These are phyloP conservation scores for Myodes glareolus DNA, from an alignment of 2,113 vertebrate species.

Conservation along the genomic window DNA sequence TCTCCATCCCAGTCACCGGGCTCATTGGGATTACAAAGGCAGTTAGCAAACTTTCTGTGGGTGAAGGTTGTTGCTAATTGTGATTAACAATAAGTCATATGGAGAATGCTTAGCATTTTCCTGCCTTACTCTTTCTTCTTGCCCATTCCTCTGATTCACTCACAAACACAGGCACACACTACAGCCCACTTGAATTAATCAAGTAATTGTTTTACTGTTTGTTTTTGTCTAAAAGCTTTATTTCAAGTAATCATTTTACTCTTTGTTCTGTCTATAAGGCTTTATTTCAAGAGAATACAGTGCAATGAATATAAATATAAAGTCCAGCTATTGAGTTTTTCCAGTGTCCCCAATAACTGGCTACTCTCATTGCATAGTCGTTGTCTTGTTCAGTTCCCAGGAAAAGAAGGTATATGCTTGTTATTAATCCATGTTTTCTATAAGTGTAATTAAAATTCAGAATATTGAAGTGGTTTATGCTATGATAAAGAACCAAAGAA, in stretches of 20 bases:
- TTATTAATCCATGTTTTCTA: neutral
- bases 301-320: neutral
- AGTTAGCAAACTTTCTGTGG: neutral
- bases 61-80: neutral
- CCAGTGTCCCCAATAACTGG: neutral
- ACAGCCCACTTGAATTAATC: neutral
- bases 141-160: neutral
- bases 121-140: neutral
- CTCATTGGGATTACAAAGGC: neutral
- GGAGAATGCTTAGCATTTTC: neutral
- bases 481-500: neutral
- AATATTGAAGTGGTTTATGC: neutral
- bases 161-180: neutral
- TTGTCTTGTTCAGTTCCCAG: neutral
- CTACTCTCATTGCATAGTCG: neutral
- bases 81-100: neutral
- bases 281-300: constrained; percentile 6
- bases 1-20: neutral
- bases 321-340: neutral
- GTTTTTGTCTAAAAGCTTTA: neutral
- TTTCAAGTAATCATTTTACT: neutral
- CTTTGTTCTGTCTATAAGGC: neutral
- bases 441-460: constrained; percentile 21
- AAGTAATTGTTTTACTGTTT: neutral
- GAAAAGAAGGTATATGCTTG: neutral